Evolutionary conservation across 1,140 invertebrate genomes (phyloP).

Genomic region (Eufriesea mexicana): DNA sequence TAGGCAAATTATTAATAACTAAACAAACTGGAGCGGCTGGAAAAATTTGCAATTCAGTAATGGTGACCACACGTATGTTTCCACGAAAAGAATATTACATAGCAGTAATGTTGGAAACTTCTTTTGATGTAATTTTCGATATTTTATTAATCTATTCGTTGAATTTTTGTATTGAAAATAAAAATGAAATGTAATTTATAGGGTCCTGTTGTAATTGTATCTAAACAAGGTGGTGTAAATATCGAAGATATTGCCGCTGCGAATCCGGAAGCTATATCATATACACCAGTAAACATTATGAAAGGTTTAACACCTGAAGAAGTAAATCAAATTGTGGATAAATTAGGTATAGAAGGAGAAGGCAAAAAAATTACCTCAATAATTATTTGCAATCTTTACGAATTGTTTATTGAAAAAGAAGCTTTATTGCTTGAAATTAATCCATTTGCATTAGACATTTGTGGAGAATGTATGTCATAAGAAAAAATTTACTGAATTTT

Average conservation of each 20-base stretch:
- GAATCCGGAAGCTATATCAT: conserved; percentile 95
- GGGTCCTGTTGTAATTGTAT: conserved; percentile 97
- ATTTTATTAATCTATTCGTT: not conserved
- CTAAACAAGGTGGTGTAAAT: conserved; percentile 97
- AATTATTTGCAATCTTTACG: conserved; percentile 93
- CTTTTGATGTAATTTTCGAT: conserved; percentile 89
- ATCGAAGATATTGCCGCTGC: conserved; percentile 97
- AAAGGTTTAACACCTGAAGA: conserved; percentile 91
- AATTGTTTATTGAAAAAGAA: conserved; percentile 95
- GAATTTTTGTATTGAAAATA: not conserved
- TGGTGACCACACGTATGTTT: conserved; percentile 97
- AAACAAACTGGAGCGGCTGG: conserved; percentile 97
- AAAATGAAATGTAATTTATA: conserved; percentile 73
- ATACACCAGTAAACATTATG: conserved; percentile 94
- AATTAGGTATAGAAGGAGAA: conserved; percentile 89
- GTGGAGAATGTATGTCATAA: conserved; percentile 88
- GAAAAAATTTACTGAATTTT: not conserved
- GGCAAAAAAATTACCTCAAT: conserved; percentile 88
- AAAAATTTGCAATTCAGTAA: conserved; percentile 96
- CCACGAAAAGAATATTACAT: conserved; percentile 97
- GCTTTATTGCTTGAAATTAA: conserved; percentile 97
- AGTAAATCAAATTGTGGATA: conserved; percentile 87
- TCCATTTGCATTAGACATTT: conserved; percentile 96
- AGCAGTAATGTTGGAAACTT: conserved; percentile 97
- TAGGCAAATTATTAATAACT: conserved; percentile 94